Evolutionary conservation across 2,113 vertebrate species (phyloP).

Genomic region (Sminthopsis crassicaudata): DNA sequence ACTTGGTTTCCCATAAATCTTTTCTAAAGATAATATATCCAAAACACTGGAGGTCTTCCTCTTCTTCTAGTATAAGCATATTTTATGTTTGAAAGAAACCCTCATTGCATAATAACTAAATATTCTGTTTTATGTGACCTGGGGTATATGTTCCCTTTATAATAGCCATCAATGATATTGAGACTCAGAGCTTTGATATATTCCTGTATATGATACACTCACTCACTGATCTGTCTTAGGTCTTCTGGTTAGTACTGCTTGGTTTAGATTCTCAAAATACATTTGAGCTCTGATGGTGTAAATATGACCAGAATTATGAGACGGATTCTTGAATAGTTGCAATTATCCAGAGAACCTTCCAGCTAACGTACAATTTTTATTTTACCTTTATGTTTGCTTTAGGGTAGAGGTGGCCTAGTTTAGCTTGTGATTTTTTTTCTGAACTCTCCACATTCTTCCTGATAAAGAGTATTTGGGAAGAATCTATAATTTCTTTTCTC

Average conservation of each 20-base stretch:
- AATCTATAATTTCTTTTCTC: background rate
- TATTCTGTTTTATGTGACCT: background rate
- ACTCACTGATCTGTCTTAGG: background rate
- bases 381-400: slow-evolving; percentile 15
- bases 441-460: background rate
- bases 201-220: background rate
- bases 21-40: background rate
- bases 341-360: background rate
- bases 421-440: background rate
- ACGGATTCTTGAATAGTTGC: background rate
- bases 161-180: background rate
- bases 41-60: background rate
- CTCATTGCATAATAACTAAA: background rate
- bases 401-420: background rate
- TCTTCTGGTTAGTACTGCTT: slow-evolving; percentile 16
- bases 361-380: slow-evolving; percentile 1
- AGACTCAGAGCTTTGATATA: background rate
- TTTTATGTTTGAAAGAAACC: background rate
- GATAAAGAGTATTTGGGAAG: slow-evolving; percentile 9
- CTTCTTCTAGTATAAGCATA: background rate
- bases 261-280: background rate
- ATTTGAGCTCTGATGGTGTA: background rate
- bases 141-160: background rate
- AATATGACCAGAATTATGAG: slow-evolving; percentile 6
- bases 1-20: background rate